A percentile compares a stretch with the other conserved stretches of the same genome.
phyloP scores from a whole-genome alignment of 2,797 vertebrate genomes.

The Dendrocincla tyrannina region DNA sequence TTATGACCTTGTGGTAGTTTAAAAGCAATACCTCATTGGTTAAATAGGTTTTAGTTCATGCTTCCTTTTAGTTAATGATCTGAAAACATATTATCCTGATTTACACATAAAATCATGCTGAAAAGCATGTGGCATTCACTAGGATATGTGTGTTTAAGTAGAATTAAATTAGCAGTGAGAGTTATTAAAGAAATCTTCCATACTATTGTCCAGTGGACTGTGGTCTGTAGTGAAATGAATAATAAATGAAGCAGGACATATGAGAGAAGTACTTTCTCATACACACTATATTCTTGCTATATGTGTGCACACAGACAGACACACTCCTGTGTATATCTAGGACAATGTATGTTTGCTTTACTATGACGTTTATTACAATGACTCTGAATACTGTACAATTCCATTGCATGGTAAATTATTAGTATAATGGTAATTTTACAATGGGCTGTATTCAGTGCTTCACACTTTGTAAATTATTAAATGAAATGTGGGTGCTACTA shows the following conservation, averaged over 20 bases:
- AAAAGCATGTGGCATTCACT: slow-evolving; percentile 83
- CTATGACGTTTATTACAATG: slow-evolving; percentile 28
- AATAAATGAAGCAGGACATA: slow-evolving; percentile 74
- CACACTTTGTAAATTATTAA: background rate
- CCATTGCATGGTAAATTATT: background rate
- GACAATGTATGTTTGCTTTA: slow-evolving; percentile 43
- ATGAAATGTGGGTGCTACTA: background rate
- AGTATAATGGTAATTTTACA: slow-evolving; percentile 3
- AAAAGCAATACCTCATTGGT: slow-evolving; percentile 89
- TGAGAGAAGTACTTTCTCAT: slow-evolving; percentile 23
- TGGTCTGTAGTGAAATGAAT: slow-evolving; percentile 78
- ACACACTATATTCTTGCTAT: background rate
- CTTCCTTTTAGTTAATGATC: slow-evolving; percentile 89
- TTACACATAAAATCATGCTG: slow-evolving; percentile 86
- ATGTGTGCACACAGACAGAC: background rate
- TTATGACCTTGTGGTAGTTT: slow-evolving; percentile 86
- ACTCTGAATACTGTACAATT: background rate
- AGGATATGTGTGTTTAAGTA: slow-evolving; percentile 86
- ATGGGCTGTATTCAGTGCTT: background rate
- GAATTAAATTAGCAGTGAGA: slow-evolving; percentile 87
- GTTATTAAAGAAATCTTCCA: slow-evolving; percentile 85
- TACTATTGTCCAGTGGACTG: slow-evolving; percentile 78
- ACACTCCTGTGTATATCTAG: fast-evolving
- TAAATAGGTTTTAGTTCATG: slow-evolving; percentile 88
- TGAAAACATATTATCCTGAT: slow-evolving; percentile 90